Evolutionary conservation across 1,140 invertebrate genomes (phyloP).

Genomic region (Macrotrachela quadricornifera): DNA sequence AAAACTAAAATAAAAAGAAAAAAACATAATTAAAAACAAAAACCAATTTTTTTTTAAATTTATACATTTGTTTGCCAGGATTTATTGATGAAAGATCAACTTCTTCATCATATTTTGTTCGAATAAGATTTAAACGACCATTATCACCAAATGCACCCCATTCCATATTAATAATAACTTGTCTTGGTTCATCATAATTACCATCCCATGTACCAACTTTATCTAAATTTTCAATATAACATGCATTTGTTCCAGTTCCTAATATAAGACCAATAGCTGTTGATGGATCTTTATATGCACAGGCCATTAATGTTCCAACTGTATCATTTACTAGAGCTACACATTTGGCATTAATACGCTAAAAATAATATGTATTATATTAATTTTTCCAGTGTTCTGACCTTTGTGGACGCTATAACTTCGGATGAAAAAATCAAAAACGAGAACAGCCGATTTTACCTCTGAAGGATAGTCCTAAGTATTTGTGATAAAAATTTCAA

Average conservation of each 20-base stretch:
- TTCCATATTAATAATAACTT: constrained; percentile 40
- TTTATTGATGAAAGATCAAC: constrained; percentile 24
- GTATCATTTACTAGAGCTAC: constrained; percentile 10
- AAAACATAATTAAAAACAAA: neutral
- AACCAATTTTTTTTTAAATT: neutral
- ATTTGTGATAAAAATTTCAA: no score
- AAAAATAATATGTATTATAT: neutral
- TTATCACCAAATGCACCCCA: constrained; percentile 31
- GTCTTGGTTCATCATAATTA: constrained; percentile 7
- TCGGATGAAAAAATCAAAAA: no score
- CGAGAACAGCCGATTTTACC: no score
- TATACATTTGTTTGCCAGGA: constrained; percentile 21
- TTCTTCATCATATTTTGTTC: constrained; percentile 24
- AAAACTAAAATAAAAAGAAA: constrained; percentile 33
- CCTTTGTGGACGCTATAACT: no score
- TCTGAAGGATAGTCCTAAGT: no score
- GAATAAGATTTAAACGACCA: constrained; percentile 21
- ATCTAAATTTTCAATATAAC: constrained; percentile 71
- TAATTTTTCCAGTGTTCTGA: no score
- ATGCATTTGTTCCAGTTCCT: constrained; percentile 88
- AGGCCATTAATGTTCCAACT: constrained; percentile 9
- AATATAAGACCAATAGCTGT: constrained; percentile 10
- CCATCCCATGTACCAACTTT: constrained; percentile 34
- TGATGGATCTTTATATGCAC: constrained; percentile 6
- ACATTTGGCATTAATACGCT: constrained; percentile 7